Conservation (phyloP, 2,797 vertebrate genomes). For the Parauchenoglanis ngamensis region DNA sequence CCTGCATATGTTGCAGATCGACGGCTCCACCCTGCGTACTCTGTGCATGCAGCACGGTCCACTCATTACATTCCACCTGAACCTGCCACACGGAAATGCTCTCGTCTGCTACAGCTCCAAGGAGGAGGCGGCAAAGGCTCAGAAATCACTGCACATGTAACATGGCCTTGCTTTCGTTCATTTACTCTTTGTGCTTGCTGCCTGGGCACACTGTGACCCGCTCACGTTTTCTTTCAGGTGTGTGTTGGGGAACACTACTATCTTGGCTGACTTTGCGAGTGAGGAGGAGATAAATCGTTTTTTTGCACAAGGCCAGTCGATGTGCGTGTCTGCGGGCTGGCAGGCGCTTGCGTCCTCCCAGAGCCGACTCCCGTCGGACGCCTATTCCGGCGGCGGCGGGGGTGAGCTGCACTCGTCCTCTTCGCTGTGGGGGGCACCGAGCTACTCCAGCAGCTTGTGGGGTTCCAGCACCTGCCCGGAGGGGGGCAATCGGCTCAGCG, state of each 20-base stretch:
- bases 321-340: slow-evolving; percentile 92
- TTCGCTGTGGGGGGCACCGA: slow-evolving; percentile 93
- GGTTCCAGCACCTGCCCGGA: slow-evolving; percentile 86
- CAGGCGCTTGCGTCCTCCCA: slow-evolving; percentile 90
- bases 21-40: slow-evolving; percentile 89
- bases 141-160: slow-evolving; percentile 92
- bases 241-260: slow-evolving; percentile 99
- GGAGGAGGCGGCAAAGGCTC: slow-evolving; percentile 90
- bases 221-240: slow-evolving; percentile 77
- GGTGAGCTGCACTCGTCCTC: slow-evolving; percentile 88
- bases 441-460: slow-evolving; percentile 98
- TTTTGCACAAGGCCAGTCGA: slow-evolving; percentile 99
- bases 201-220: background rate
- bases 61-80: slow-evolving; percentile 91
- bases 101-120: slow-evolving; percentile 90
- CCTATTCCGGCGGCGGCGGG: slow-evolving; percentile 86
- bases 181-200: background rate
- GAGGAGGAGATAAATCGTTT: slow-evolving; percentile 99
- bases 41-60: slow-evolving; percentile 92
- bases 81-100: slow-evolving; percentile 87
- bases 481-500: slow-evolving; percentile 83
- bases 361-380: slow-evolving; percentile 87
- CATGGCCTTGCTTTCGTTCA: slow-evolving; percentile 1
- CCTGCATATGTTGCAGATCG: slow-evolving; percentile 71
- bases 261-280: slow-evolving; percentile 98